A percentile compares a stretch with the other conserved stretches of the same genome.
These are phyloP conservation scores for Sinhomidia bicolor DNA, from an alignment of 2,888 invertebrate species.

Conservation along the genomic window DNA sequence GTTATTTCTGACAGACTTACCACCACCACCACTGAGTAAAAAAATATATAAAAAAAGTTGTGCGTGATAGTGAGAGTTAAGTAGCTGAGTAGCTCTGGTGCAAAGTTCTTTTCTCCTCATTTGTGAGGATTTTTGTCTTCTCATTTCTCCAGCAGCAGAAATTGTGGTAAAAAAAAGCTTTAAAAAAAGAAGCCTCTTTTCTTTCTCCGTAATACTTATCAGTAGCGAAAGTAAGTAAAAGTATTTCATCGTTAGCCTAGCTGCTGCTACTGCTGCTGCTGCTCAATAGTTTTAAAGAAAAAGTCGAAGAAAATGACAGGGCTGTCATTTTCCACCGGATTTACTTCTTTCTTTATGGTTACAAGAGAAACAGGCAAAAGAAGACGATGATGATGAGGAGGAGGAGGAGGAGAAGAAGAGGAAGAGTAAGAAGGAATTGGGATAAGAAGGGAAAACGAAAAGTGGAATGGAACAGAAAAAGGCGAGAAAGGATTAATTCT, in stretches of 20 bases:
- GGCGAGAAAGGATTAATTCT: conserved; percentile 64
- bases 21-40: no score
- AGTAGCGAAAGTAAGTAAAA: conserved; percentile 25
- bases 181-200: conserved; percentile 38
- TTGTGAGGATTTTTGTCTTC: conserved; percentile 57
- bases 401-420: conserved; percentile 1
- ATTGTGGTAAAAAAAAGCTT: conserved; percentile 24
- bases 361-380: conserved; percentile 3
- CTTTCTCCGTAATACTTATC: neutral
- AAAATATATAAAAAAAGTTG: conserved; percentile 49
- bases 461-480: neutral
- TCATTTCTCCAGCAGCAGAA: neutral
- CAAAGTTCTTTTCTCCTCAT: conserved; percentile 39
- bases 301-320: conserved; percentile 66
- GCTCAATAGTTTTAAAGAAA: conserved; percentile 62
- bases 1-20: conserved; percentile 65
- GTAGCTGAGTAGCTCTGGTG: neutral
- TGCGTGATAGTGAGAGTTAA: conserved; percentile 48
- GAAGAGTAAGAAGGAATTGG: neutral
- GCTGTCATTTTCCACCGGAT: conserved; percentile 70
- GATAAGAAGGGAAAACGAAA: no score
- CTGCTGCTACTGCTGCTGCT: no score
- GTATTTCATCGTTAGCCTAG: conserved; percentile 34
- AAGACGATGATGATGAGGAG: conserved; percentile 35
- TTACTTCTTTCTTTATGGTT: conserved; percentile 60